A percentile compares a stretch with the other conserved stretches of the same genome.
Evolutionary conservation across 2,113 vertebrate species (phyloP).

Genomic region (Myotis lucifugus): DNA sequence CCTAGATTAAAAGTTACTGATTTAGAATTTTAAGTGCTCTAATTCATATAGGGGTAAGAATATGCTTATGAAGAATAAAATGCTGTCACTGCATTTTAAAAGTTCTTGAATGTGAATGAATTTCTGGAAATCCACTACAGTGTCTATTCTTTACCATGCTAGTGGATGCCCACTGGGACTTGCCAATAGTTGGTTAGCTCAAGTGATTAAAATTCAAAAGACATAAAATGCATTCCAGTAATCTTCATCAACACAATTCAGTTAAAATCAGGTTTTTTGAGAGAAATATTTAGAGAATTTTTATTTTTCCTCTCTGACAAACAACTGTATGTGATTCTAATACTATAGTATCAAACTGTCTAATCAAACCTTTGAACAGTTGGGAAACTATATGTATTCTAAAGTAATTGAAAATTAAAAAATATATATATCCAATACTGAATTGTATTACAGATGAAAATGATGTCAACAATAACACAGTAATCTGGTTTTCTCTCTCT

Average conservation of each 20-base stretch:
- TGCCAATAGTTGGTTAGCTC: conserved; percentile 12
- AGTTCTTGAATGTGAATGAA: conserved; percentile 12
- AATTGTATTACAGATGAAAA: conserved; percentile 46
- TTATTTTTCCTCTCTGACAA: neutral
- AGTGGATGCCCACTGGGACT: conserved; percentile 48
- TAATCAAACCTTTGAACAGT: conserved; percentile 30
- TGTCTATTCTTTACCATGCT: conserved; percentile 40
- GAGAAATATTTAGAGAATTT: neutral
- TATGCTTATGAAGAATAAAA: conserved; percentile 5
- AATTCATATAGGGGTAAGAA: neutral
- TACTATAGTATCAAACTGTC: neutral
- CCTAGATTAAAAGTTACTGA: conserved; percentile 24
- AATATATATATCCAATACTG: conserved; percentile 38
- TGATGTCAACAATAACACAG: neutral
- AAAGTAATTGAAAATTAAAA: conserved; percentile 47
- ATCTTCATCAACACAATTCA: neutral
- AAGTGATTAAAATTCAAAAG: conserved; percentile 53
- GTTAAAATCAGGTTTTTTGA: conserved; percentile 34
- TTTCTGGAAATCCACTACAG: conserved; percentile 46
- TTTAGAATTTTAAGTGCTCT: conserved; percentile 30
- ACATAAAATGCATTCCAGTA: conserved; percentile 60
- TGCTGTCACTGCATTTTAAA: neutral
- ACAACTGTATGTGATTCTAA: neutral
- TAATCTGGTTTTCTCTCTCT: neutral
- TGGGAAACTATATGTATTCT: conserved; percentile 37